Evolutionary conservation across 2,113 vertebrate genomes (phyloP).

Genomic region (Oncorhynchus gorbuscha): DNA sequence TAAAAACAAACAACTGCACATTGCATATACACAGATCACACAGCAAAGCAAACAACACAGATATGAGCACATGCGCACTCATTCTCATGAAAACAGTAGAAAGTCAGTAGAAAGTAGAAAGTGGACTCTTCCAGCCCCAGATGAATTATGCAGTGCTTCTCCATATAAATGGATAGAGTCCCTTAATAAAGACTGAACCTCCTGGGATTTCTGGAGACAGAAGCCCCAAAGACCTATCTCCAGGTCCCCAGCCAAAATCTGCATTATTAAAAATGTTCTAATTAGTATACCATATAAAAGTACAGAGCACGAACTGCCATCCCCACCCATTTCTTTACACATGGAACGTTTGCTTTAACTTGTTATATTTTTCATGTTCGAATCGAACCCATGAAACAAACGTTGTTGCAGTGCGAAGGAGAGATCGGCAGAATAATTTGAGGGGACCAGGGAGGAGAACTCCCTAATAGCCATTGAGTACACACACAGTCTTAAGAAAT

Average conservation of each 20-base stretch:
- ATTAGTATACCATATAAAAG: constrained; percentile 3
- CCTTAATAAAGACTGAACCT: neutral
- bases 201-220: neutral
- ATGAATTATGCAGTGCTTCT: neutral
- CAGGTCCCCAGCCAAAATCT: neutral
- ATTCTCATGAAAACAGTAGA: neutral
- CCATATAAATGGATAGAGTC: constrained; percentile 7
- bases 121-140: neutral
- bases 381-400: neutral
- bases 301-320: neutral
- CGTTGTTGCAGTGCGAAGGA: too few relatives aligned
- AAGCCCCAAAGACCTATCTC: constrained; percentile 4
- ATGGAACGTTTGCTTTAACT: neutral
- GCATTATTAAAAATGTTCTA: neutral
- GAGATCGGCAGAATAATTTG: too few relatives aligned
- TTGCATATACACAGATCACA: neutral
- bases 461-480: neutral
- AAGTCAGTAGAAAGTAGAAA: neutral
- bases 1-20: neutral
- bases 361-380: neutral
- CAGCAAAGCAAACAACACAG: neutral
- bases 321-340: neutral
- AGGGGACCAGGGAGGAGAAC: too few relatives aligned
- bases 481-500: too few relatives aligned
- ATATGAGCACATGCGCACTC: neutral